A percentile compares a stretch with the other conserved stretches of the same genome.
phyloP scores from a whole-genome alignment of 2,888 invertebrate genomes.

The Stenchaetothrips biformis region DNA sequence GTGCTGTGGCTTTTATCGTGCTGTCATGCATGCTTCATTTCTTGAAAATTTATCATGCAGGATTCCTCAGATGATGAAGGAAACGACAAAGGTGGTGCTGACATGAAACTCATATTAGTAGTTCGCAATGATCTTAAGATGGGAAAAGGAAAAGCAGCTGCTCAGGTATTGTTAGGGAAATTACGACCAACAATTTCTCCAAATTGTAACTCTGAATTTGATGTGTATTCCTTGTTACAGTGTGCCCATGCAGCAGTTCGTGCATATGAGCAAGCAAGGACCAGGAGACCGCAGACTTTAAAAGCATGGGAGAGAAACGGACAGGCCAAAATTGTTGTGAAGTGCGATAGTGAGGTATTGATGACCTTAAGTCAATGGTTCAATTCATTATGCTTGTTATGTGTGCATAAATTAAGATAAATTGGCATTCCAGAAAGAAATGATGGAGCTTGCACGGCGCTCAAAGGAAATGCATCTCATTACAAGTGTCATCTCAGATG shows the following conservation, averaged over 20 bases:
- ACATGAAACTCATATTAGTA: conserved; percentile 71
- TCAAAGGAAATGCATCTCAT: conserved; percentile 66
- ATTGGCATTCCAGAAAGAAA: conserved; percentile 46
- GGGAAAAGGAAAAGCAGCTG: conserved; percentile 92
- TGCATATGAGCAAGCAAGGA: not conserved
- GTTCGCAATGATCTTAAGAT: conserved; percentile 87
- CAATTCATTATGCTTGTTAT: no score
- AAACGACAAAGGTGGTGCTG: not conserved
- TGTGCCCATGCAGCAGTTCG: not conserved
- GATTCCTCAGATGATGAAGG: not conserved
- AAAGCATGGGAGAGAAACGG: not conserved
- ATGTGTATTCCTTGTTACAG: conserved; percentile 30
- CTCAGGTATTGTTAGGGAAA: conserved; percentile 63
- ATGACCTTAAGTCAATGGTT: no score
- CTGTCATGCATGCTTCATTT: not conserved
- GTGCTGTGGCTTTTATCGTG: not conserved
- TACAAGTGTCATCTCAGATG: conserved; percentile 74
- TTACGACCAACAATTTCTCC: not conserved
- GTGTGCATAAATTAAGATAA: no score
- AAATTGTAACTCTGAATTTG: no score
- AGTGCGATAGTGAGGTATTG: conserved; percentile 47
- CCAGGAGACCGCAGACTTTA: not conserved
- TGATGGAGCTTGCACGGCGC: conserved; percentile 61
- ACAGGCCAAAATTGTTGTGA: not conserved
- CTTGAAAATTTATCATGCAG: not conserved